phyloP scores from a whole-genome alignment of 2,888 invertebrate species.

The Pristionchus mayeri region DNA sequence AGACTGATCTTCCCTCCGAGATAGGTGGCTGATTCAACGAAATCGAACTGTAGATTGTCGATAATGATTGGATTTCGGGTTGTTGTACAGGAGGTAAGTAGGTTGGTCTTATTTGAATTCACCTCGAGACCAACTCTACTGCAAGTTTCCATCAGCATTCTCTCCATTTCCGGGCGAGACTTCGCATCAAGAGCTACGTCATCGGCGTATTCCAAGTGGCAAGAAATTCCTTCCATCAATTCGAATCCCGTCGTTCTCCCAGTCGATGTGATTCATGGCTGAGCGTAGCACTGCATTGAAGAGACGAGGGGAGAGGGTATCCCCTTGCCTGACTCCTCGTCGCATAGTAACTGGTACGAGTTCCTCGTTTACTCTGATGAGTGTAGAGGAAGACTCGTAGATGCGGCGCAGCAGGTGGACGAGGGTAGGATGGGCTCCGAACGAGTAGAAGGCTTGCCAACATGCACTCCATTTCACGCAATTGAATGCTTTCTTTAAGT shows the following conservation, averaged over 20 bases:
- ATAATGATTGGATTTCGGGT: background rate
- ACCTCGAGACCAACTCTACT: background rate
- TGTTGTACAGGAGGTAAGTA: background rate
- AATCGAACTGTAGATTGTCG: background rate
- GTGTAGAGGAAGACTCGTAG: background rate
- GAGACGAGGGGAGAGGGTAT: background rate
- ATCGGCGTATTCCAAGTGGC: conserved; percentile 1
- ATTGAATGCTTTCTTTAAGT: conserved; percentile 11
- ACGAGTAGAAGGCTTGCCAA: background rate
- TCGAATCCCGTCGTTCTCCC: background rate
- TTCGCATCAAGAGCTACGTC: background rate
- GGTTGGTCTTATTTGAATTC: background rate
- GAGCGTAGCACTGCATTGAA: background rate
- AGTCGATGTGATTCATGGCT: background rate
- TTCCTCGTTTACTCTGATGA: background rate
- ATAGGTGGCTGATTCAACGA: background rate
- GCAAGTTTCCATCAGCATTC: background rate
- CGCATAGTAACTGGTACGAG: background rate
- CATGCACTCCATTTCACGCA: background rate
- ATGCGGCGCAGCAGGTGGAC: background rate
- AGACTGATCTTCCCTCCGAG: background rate
- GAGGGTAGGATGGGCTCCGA: background rate
- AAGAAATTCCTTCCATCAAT: background rate
- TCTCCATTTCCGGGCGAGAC: background rate
- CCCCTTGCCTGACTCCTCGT: background rate